Percentiles rank a stretch among this genome's conserved stretches.
These are phyloP conservation scores for Oncorhynchus tshawytscha DNA, from an alignment of 2,113 vertebrate genomes.

Conservation along the genomic window DNA sequence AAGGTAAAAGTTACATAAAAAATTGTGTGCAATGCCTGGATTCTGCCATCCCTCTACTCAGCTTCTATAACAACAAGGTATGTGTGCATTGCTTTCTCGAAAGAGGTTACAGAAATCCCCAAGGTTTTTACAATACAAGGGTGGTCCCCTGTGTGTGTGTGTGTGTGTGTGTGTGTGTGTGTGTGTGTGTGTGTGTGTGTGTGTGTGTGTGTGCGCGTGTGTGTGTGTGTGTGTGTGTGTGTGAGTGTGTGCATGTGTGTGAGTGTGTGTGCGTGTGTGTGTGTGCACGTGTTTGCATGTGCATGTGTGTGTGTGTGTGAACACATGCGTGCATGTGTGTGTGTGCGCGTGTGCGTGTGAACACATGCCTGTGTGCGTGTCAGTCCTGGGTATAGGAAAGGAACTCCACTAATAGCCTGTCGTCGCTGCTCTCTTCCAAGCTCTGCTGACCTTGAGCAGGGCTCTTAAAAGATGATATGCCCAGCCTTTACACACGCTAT, in stretches of 20 bases:
- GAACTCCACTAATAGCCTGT: not conserved
- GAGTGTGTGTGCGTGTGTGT: too few species aligned
- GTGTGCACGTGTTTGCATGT: not conserved
- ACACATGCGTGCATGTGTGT: not conserved
- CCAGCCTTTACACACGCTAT: not conserved
- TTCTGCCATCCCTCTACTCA: not conserved
- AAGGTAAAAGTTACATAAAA: too few species aligned
- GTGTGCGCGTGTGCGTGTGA: not conserved
- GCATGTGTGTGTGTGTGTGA: not conserved
- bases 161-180: not conserved
- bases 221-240: not conserved
- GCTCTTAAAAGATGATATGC: not conserved
- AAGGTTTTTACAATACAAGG: not conserved
- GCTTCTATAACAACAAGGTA: not conserved
- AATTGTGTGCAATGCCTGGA: too few species aligned
- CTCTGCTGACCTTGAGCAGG: not conserved
- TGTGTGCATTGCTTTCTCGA: not conserved
- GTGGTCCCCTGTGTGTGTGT: conserved; percentile 1
- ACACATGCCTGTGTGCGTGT: not conserved
- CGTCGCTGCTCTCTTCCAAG: conserved; percentile 1
- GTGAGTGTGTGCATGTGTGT: not conserved
- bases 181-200: not conserved
- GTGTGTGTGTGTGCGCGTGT: not conserved
- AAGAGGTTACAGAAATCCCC: not conserved
- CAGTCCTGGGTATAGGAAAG: not conserved